These are phyloP conservation scores for Hirudo medicinalis DNA, from an alignment of 1,140 invertebrate species.

Conservation along the genomic window DNA sequence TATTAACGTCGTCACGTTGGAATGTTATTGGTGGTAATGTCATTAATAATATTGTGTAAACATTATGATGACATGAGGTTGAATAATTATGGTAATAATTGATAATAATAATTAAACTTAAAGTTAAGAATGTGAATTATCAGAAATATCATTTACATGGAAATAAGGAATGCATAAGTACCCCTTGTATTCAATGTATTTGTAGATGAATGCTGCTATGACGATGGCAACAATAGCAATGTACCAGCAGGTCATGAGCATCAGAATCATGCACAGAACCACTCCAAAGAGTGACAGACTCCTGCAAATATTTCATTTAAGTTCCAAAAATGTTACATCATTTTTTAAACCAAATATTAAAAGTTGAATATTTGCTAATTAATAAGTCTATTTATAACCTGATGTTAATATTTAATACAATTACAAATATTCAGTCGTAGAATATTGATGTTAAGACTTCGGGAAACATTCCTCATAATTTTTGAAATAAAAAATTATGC, in stretches of 20 bases:
- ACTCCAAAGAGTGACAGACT: constrained; percentile 79
- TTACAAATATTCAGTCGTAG: too few species aligned
- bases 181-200: constrained; percentile 99
- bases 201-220: constrained; percentile 90
- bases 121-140: not conserved
- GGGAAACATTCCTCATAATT: too few species aligned
- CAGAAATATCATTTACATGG: not conserved
- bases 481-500: too few species aligned
- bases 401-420: too few species aligned
- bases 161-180: constrained; percentile 40
- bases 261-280: constrained; percentile 83
- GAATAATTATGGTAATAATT: too few species aligned
- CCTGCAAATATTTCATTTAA: constrained; percentile 42
- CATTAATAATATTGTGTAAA: not conserved
- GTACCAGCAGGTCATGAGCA: constrained; percentile 99
- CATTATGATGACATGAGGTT: not conserved
- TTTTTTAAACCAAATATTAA: too few species aligned
- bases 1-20: too few species aligned
- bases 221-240: constrained; percentile 90
- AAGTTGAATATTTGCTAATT: too few species aligned
- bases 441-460: too few species aligned
- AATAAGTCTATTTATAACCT: too few species aligned
- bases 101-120: not conserved
- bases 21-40: not conserved
- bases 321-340: not conserved